phyloP scores from a whole-genome alignment of 1,140 invertebrate species.

The Archivesica marissinica region DNA sequence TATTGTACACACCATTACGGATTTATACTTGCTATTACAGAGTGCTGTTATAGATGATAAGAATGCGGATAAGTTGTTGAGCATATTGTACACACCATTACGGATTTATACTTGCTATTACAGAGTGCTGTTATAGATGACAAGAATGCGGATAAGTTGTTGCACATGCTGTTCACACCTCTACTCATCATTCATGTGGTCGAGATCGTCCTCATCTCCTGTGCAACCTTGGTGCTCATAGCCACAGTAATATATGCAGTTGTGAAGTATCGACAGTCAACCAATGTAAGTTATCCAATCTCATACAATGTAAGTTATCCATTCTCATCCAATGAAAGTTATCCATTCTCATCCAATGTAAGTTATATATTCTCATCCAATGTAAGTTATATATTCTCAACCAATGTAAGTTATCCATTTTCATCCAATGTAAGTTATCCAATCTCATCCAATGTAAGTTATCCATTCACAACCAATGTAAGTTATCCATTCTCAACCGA shows the following conservation, averaged over 20 bases:
- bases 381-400: too few species aligned
- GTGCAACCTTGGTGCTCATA: constrained; percentile 58
- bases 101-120: constrained; percentile 22
- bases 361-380: too few species aligned
- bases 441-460: too few species aligned
- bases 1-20: too few species aligned
- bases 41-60: constrained; percentile 71
- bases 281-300: background rate
- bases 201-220: constrained; percentile 62
- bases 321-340: too few species aligned
- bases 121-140: constrained; percentile 72
- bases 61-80: constrained; percentile 66
- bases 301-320: too few species aligned
- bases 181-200: constrained; percentile 58
- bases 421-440: too few species aligned
- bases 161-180: constrained; percentile 67
- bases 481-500: too few species aligned
- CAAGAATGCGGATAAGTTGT: constrained; percentile 66
- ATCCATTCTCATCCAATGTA: too few species aligned
- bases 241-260: constrained; percentile 42
- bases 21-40: constrained; percentile 48
- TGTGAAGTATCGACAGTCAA: background rate
- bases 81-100: constrained; percentile 67
- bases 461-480: too few species aligned
- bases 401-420: too few species aligned